These are phyloP conservation scores for Bombus affinis DNA, from an alignment of 1,140 invertebrate genomes.

Conservation along the genomic window DNA sequence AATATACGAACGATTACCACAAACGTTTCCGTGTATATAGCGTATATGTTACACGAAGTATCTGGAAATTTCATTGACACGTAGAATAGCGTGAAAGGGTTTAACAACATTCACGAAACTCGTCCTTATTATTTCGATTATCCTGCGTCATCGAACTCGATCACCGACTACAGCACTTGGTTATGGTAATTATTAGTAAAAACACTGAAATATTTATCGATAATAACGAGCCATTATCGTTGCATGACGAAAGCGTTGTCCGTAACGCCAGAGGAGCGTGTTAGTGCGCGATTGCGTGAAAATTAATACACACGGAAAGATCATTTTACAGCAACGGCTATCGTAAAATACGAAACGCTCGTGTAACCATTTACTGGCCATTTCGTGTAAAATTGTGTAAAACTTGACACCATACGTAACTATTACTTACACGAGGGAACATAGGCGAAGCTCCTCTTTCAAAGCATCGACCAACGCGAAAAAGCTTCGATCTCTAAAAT, in stretches of 20 bases:
- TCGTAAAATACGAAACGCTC: too few species aligned
- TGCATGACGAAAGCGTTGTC: background rate
- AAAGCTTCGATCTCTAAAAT: background rate
- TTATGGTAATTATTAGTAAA: background rate
- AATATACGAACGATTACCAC: too few species aligned
- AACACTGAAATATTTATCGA: conserved; percentile 9
- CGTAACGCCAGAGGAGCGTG: background rate
- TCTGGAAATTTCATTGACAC: too few species aligned
- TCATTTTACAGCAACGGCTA: conserved; percentile 16
- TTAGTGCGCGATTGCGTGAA: conserved; percentile 1
- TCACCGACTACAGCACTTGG: background rate
- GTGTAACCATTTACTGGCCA: background rate
- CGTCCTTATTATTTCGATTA: background rate
- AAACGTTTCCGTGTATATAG: too few species aligned
- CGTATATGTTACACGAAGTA: too few species aligned
- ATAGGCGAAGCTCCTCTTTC: background rate
- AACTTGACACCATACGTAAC: background rate
- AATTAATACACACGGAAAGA: conserved; percentile 3
- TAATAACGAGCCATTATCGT: conserved; percentile 7
- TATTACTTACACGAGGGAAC: background rate
- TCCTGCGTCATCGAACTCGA: background rate
- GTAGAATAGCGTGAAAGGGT: too few species aligned
- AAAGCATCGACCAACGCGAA: too few species aligned
- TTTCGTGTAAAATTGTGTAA: background rate
- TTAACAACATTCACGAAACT: background rate